Evolutionary conservation across 2,888 invertebrate genomes (phyloP).

Genomic region (Pristionchus exspectatus): DNA sequence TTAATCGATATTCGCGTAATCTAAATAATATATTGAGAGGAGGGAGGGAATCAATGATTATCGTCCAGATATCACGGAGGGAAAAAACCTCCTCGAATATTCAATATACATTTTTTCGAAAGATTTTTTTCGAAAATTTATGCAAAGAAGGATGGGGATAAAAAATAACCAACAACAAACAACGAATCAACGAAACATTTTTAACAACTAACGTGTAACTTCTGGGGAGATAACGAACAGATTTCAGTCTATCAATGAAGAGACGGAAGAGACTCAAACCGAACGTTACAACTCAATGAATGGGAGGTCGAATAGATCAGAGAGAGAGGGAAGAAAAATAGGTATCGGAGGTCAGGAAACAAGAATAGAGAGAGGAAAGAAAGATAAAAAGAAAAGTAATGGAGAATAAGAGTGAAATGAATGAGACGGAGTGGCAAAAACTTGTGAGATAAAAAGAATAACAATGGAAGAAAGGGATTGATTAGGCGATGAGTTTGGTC

Average conservation of each 20-base stretch:
- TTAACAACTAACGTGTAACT: slow-evolving; percentile 18
- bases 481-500: slow-evolving; percentile 85
- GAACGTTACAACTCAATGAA: not conserved
- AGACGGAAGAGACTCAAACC: not conserved
- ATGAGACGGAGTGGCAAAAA: not conserved
- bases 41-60: not conserved
- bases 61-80: slow-evolving; percentile 10
- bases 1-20: slow-evolving; percentile 1
- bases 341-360: not conserved
- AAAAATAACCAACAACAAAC: not conserved
- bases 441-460: not conserved
- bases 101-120: too few relatives aligned
- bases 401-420: not conserved
- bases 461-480: not conserved
- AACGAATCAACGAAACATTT: not conserved
- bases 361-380: not conserved
- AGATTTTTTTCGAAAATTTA: slow-evolving; percentile 1
- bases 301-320: slow-evolving; percentile 31
- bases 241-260: not conserved
- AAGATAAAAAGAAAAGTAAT: not conserved
- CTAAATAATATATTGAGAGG: not conserved
- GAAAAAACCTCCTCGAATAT: not conserved
- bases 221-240: not conserved
- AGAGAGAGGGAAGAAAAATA: not conserved
- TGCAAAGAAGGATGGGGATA: not conserved